Evolutionary conservation across 2,888 invertebrate genomes (phyloP), one percentile per base, ranked within the genome.

Genomic region (Cenopis cana): DNA sequence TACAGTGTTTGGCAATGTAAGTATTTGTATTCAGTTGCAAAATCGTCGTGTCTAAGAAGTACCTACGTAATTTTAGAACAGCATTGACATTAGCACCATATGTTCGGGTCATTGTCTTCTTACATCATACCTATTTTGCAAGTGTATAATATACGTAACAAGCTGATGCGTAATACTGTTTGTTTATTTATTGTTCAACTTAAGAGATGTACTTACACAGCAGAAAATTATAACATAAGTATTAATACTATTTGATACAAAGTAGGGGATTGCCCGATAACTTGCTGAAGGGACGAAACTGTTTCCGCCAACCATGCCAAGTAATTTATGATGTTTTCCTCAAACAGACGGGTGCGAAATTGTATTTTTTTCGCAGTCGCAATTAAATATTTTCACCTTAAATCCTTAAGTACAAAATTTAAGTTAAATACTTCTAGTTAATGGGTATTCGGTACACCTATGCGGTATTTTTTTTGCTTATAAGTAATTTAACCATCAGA

Each of bases 11-110:
- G n/a, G 0, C 6, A 46, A n/a, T 46, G 8, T 41, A 12, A 12
- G 14, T 41, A 46, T 46, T 52, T 18, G 36, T 62, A 33, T 12
- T 52, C 20, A 36, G 64, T 10, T 38, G 24, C 64, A 64, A 20
- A 52, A 4, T n/a, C 38, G 11, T 64, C 24, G 12, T 52, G 33
- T n/a, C 36, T n/a, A n/a, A 64, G 36, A n/a, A n/a, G n/a, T n/a
- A n/a, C n/a, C n/a, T 64, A 20, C 11, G 52, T 54, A 54, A 54
- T 64, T 64, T 54, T 64, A 54, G 54, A 52, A 38, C 64, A 54
- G 10, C 64, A 64, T 64, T 64, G 64, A 64, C 64, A 64, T 64
- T 64, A 64, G 50, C 36, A 38, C 64, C 64, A 64, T 52, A 50
- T 64, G 64, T 54, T 52, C 38, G 52, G 62, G 54, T 64, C 64